These are phyloP conservation scores for Romanogobio albipinnatus DNA, from an alignment of 2,113 vertebrate genomes.

Conservation along the genomic window DNA sequence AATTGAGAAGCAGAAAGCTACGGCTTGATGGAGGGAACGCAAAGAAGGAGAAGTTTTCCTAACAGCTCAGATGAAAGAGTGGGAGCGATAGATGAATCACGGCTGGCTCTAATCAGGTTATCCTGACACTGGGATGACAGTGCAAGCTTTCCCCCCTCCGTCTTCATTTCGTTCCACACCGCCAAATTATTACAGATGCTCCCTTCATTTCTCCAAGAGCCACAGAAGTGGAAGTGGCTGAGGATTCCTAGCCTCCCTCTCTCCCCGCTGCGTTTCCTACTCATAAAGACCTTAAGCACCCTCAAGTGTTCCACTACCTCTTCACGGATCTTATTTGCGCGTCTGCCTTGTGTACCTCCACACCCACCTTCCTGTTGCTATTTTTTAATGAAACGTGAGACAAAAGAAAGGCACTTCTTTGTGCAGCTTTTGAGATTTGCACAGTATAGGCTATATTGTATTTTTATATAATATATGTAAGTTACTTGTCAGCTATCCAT, in stretches of 20 bases:
- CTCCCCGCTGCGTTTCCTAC: slow-evolving; percentile 36
- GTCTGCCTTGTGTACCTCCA: not conserved
- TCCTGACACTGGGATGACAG: slow-evolving; percentile 69
- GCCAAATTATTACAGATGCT: slow-evolving; percentile 78
- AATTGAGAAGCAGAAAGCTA: slow-evolving; percentile 22
- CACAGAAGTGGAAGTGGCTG: slow-evolving; percentile 22
- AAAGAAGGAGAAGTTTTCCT: slow-evolving; percentile 28
- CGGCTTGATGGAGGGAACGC: not conserved
- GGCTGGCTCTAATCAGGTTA: slow-evolving; percentile 76
- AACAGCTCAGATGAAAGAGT: slow-evolving; percentile 44
- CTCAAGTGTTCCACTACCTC: slow-evolving; percentile 69
- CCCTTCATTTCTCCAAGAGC: slow-evolving; percentile 23
- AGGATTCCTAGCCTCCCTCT: slow-evolving; percentile 17
- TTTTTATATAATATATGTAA: not conserved
- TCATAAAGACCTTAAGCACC: slow-evolving; percentile 71
- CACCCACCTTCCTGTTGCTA: not conserved
- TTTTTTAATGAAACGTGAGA: not conserved
- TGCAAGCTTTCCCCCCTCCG: slow-evolving; percentile 62
- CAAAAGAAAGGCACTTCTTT: not conserved
- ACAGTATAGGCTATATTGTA: not conserved
- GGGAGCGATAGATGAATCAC: slow-evolving; percentile 71
- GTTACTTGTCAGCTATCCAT: not conserved
- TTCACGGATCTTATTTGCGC: not conserved
- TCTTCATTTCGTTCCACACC: slow-evolving; percentile 64
- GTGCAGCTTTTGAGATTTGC: not conserved